phyloP scores from a whole-genome alignment of 30 jellyfish, hydroid and myxozoan species.

The Sanderia malayensis region DNA sequence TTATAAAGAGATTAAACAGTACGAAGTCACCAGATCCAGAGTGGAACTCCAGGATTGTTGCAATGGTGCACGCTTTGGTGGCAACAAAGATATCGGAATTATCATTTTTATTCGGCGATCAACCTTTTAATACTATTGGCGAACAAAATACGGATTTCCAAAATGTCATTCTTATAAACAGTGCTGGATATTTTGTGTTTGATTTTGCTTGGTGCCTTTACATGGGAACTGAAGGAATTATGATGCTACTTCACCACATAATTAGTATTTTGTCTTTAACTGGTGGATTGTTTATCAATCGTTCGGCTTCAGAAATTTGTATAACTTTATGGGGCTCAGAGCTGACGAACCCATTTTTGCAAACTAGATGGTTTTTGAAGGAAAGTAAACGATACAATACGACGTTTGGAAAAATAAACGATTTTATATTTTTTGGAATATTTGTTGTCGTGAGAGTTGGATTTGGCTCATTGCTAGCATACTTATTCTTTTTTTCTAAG shows the following conservation, averaged over 20 bases:
- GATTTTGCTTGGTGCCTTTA: slow-evolving; percentile 79
- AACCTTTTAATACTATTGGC: slow-evolving; percentile 79
- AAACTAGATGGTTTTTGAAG: slow-evolving; percentile 80
- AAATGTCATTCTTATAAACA: slow-evolving; percentile 33
- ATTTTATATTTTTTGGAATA: slow-evolving; percentile 53
- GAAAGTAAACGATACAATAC: slow-evolving; percentile 56
- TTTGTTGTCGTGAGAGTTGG: slow-evolving; percentile 66
- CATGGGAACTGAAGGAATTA: slow-evolving; percentile 81
- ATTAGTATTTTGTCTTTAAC: slow-evolving; percentile 72
- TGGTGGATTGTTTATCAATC: slow-evolving; percentile 60
- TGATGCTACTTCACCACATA: slow-evolving; percentile 83
- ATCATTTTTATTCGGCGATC: slow-evolving; percentile 46
- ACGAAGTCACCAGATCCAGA: slow-evolving; percentile 47
- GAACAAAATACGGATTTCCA: slow-evolving; percentile 56
- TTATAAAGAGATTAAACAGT: slow-evolving; percentile 7
- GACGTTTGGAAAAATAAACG: slow-evolving; percentile 65
- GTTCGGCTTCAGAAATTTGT: slow-evolving; percentile 84
- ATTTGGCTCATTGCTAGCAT: slow-evolving; percentile 69
- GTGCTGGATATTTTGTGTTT: slow-evolving; percentile 82
- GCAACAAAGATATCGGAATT: slow-evolving; percentile 37
- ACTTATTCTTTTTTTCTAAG: slow-evolving; percentile 42
- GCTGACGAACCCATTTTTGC: slow-evolving; percentile 86
- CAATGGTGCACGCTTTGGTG: slow-evolving; percentile 72
- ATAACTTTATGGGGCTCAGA: slow-evolving; percentile 93
- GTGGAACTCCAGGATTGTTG: slow-evolving; percentile 83